Evolutionary conservation across 2,797 vertebrate genomes (phyloP), one percentile per base, ranked within the genome.

Genomic region (Phylloscopus collybita): DNA sequence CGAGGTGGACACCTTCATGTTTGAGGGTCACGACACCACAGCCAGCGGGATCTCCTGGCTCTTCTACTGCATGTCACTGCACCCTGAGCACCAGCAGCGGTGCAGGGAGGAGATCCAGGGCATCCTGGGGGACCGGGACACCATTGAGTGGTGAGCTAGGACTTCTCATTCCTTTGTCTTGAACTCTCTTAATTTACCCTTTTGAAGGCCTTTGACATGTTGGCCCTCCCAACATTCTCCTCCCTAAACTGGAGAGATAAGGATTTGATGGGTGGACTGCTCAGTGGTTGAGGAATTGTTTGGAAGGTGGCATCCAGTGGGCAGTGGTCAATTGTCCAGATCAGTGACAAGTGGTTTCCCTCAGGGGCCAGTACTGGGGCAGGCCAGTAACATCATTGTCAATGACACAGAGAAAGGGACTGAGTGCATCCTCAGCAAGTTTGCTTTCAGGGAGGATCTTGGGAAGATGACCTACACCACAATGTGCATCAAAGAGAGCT

Each of bases 1-100:
- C 0, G 98, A 99, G 64, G 98, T 99, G 95, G 98, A 99, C 97
- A 99, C 98, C 0, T 99, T 99, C 96, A 98, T 99, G 98, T 98
- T 99, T 88, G 98, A 97, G 74, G 99, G 99, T 27, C 99, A 99
- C 0, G 98, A 99, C 62, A 99, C 99, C 21, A 98, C 98, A 1
- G 97, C 98, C 95, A 98, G 98, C 1, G 98, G 98, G 25, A 82
- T 99, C 93, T 98, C 98, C 45, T 99, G 99, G 98, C 97, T 98
- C 66, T 93, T 99, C 26, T 99, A 99, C 96, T 97, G 96, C 86
- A 78, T 99, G 97, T 97, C 99, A 64, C 93, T 98, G 88, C 59
- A 99, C 72, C 99, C 98, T 17, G 97, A 99, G 62, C 97, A 99
- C 96, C 99, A 99, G 97, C 96, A 98, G 38, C 97, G 42, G 13